phyloP scores from a whole-genome alignment of 2,888 invertebrate species.

The Heliconius ethilla region DNA sequence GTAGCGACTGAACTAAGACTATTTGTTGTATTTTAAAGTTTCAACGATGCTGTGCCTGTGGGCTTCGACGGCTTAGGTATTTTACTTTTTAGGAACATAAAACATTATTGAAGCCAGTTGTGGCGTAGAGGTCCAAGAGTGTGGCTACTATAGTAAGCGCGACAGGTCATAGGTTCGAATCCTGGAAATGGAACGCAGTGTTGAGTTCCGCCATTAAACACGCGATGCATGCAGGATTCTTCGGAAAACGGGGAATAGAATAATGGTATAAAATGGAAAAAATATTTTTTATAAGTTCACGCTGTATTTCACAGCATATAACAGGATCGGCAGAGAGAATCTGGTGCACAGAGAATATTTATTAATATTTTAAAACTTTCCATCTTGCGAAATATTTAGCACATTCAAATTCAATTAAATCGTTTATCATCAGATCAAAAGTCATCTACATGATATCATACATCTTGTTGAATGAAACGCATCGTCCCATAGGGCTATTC shows the following conservation, averaged over 20 bases:
- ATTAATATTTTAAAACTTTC: not conserved
- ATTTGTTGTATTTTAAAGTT: not conserved
- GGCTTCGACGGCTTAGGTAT: no score
- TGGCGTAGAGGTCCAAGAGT: not conserved
- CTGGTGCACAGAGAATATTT: no score
- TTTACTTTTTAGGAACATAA: no score
- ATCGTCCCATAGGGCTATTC: not conserved
- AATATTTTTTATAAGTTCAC: not conserved
- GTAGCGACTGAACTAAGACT: not conserved
- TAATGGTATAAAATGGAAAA: no score
- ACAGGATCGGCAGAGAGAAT: not conserved
- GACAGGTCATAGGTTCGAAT: no score
- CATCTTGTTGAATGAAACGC: not conserved
- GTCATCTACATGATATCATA: constrained; percentile 5
- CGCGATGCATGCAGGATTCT: not conserved
- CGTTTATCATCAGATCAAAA: not conserved
- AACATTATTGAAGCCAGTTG: not conserved
- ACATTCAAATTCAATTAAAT: not conserved
- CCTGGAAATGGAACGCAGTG: not conserved
- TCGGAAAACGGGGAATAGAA: no score
- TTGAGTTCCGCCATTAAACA: not conserved
- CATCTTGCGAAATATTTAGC: not conserved
- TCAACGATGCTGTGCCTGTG: no score
- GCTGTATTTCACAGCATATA: not conserved
- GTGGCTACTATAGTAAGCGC: no score